These are phyloP conservation scores for Oryzias curvinotus DNA, from an alignment of 2,113 vertebrate species.

Conservation along the genomic window DNA sequence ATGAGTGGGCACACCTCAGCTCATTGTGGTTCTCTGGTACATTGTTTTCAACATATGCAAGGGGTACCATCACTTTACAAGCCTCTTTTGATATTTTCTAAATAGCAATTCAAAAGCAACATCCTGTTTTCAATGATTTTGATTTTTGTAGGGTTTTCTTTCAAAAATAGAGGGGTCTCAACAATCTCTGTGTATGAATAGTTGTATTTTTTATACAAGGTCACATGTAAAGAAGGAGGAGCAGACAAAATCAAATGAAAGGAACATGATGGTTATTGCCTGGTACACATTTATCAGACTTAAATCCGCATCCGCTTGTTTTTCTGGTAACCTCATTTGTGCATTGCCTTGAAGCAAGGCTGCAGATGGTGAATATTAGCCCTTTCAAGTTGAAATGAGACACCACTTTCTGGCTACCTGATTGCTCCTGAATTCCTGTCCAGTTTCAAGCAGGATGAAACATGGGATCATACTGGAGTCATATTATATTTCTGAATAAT, in stretches of 20 bases:
- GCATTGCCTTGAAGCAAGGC: constrained; percentile 9
- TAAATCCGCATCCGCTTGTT: constrained; percentile 7
- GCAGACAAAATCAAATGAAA: background rate
- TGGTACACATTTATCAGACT: constrained; percentile 7
- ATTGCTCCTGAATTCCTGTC: too few relatives aligned
- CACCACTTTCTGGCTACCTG: background rate
- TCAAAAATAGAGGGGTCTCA: too few relatives aligned
- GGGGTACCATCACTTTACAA: background rate
- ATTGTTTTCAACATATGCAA: background rate
- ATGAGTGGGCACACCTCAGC: too few relatives aligned
- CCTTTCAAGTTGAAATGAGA: constrained; percentile 5
- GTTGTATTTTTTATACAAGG: too few relatives aligned
- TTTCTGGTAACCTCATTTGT: constrained; percentile 8
- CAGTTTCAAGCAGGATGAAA: background rate
- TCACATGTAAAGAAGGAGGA: too few relatives aligned
- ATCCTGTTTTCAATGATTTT: background rate
- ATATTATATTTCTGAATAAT: background rate
- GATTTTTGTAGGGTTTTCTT: too few relatives aligned
- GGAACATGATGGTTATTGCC: background rate
- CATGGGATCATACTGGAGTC: background rate
- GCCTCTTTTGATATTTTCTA: background rate
- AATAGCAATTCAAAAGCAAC: background rate
- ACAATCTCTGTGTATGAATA: too few relatives aligned
- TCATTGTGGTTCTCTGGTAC: background rate
- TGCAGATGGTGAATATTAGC: constrained; percentile 16